These are phyloP conservation scores for Megastigmus dorsalis DNA, from an alignment of 2,888 invertebrate genomes.

Conservation along the genomic window DNA sequence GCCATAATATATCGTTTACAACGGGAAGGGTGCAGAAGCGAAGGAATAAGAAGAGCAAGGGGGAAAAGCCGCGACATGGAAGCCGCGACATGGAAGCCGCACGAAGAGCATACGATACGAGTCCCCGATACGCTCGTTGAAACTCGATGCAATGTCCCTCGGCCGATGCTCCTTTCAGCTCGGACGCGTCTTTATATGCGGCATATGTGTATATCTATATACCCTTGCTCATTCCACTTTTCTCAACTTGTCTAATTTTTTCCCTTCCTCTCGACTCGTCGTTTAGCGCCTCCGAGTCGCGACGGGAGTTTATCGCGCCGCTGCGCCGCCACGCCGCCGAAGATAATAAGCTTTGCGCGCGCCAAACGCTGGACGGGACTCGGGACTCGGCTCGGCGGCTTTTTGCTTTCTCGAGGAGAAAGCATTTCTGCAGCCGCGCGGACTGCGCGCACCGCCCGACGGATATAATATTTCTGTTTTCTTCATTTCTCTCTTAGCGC, in stretches of 20 bases:
- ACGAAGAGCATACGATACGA: too few relatives aligned
- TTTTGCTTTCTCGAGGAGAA: not conserved
- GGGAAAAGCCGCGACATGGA: too few relatives aligned
- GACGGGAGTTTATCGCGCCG: not conserved
- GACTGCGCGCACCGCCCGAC: not conserved
- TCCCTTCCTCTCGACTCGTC: not conserved
- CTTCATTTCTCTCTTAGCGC: too few relatives aligned
- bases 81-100: too few relatives aligned
- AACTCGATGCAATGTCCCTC: conserved; percentile 43
- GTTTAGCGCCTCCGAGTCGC: not conserved
- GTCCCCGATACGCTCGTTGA: conserved; percentile 12
- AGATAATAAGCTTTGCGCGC: conserved; percentile 53
- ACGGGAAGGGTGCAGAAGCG: too few relatives aligned
- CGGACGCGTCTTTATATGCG: not conserved
- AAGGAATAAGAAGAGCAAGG: too few relatives aligned
- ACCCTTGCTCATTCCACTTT: conserved; percentile 23
- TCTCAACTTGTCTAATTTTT: conserved; percentile 12
- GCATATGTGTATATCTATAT: too few relatives aligned
- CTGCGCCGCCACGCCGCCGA: conserved; percentile 23
- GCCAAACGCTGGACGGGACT: too few relatives aligned
- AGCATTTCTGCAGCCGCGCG: not conserved
- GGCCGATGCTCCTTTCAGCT: not conserved
- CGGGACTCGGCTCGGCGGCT: conserved; percentile 21
- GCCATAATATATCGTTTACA: too few relatives aligned
- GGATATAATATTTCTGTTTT: too few relatives aligned